Evolutionary conservation across 2,797 vertebrate genomes (phyloP), one percentile per base, ranked within the genome.

Genomic region (Clarias fuscus): DNA sequence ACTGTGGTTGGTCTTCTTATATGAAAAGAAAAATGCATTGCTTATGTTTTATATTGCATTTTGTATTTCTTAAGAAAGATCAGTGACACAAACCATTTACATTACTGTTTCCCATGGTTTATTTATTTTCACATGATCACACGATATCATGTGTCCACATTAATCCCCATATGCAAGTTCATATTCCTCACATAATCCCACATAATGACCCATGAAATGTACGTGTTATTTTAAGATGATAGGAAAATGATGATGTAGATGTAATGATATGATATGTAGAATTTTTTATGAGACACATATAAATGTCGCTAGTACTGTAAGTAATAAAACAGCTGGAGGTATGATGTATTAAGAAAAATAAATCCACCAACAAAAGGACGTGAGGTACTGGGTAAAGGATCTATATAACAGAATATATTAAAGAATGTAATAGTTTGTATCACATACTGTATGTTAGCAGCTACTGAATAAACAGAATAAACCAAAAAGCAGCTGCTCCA

Each of bases 1-100:
- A 88, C 61, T 65, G 81, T 18, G 71, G 75, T 72, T 61, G 64
- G 22, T 68, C 24, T 30, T n/a, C 37, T 82, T 68, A 53, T 53
- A 67, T 30, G n/a, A 20, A n/a, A 30, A 1, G 17, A 48, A 65
- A 67, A 27, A 53, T 14, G 37, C 59, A 24, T 43, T 43, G 14
- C 61, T 65, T 17, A 65, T 48, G 65, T 2, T 65, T 11, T 37
- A 11, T 37, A 6, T 14, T 53, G 48, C 48, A 33, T 37, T 61
- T 59, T 78, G 37, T 13, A 78, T 78, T 18, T 0, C 30, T 78
- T 58, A 33, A 61, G 11, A 14, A 76, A 18, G 24, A 53, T 10
- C 7, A 27, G 14, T 56, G n/a, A 18, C n/a, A 56, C 7, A 76
- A 53, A 76, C 15, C 1, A 24, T 3, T 27, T 27, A 76, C 8